Base-by-base conservation (phyloP, 2,888 invertebrate genomes). In the Polymixis flavicincta region DNA sequence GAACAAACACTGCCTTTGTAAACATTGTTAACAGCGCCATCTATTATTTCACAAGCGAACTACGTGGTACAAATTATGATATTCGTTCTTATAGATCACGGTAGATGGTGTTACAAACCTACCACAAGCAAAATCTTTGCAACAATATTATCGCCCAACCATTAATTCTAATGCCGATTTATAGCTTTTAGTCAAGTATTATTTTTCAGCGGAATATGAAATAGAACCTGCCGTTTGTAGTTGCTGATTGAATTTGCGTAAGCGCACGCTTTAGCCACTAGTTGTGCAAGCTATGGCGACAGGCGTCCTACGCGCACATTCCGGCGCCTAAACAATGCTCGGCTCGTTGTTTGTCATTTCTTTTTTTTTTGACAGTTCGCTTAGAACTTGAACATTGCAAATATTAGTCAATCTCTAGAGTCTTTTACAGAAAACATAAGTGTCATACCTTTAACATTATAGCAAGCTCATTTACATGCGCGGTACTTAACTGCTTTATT, bases 301-400 rank as follows among this genome's bases (percentile, higher is more conserved):
- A 91, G 88, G 84, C 92, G 84, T 90, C 92, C 93, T 92, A 93
- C 92, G 91, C 91, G 85, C 81, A 83, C 90, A 92, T 92, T 92
- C 90, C 89, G 69, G 74, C 76, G 76, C 50, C 50, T 66, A 37
- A 82, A 78, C 71, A 87, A 87, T 87, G 78, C 80, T 76, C 32
- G 57, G n/a, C 54, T 64, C 25, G 48, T 69, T 66, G 67, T 79
- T 67, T 68, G 70, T 72, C 57, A 78, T 78, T 81, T 67, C 50
- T 63, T 69, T 79, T n/a, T 85, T 37, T 82, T 85, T 85, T 75
- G 79, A 76, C 76, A 70, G 48, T 64, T 80, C 71, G 5, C 50
- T 73, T 68, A 54, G 14, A 61, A 61, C 76, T 77, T 77, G n/a
- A 63, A 60, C 54, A n/a, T 37, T 48, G 57, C 61, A 74, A 80